Conservation (phyloP, 1,140 invertebrate genomes). For the Galendromus occidentalis region DNA sequence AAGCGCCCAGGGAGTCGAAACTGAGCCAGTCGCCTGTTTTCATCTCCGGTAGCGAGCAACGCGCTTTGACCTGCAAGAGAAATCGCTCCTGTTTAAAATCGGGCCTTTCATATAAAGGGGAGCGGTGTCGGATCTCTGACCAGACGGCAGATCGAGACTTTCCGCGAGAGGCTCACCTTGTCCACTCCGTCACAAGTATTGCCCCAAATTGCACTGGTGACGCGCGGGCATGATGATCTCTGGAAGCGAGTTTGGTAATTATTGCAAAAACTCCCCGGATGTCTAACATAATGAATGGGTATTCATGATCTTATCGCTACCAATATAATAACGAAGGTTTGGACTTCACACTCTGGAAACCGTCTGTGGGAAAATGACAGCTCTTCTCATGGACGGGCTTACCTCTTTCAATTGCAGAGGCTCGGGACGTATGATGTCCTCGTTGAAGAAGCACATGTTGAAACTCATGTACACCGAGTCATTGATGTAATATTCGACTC, state of each 20-base stretch:
- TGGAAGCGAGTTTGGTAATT: not conserved
- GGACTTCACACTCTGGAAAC: too few species aligned
- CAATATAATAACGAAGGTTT: too few species aligned
- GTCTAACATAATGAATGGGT: too few species aligned
- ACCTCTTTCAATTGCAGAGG: not conserved
- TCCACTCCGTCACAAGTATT: conserved; percentile 8
- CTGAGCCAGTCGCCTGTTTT: not conserved
- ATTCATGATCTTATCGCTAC: too few species aligned
- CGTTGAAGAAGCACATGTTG: conserved; percentile 10
- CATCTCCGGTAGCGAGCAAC: not conserved
- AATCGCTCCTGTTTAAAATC: too few species aligned
- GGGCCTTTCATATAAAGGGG: too few species aligned
- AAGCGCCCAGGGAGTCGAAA: not conserved
- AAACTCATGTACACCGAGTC: conserved; percentile 9
- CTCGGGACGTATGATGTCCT: conserved; percentile 3
- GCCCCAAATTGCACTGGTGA: not conserved
- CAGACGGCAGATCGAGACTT: too few species aligned
- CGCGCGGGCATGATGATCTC: not conserved
- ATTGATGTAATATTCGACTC: not conserved
- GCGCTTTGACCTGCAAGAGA: not conserved
- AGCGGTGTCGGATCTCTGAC: too few species aligned
- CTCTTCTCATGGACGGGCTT: too few species aligned
- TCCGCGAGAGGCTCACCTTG: not conserved
- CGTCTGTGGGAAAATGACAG: too few species aligned
- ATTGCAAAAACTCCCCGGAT: too few species aligned